Conservation (phyloP, 2,888 invertebrate genomes). For the Hirtodrosophila duncani region DNA sequence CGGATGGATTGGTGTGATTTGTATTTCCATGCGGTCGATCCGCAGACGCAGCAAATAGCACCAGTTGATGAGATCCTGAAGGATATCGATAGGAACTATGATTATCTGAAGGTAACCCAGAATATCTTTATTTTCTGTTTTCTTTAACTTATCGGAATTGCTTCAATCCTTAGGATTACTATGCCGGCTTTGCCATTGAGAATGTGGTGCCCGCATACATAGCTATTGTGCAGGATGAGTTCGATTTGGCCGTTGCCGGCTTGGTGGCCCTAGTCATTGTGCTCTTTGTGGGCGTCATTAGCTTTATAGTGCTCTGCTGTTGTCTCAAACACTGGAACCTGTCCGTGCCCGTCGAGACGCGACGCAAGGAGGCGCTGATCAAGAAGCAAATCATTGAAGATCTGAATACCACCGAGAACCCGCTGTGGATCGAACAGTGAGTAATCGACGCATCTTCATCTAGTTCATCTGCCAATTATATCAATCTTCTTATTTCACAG, state of each 20-base stretch:
- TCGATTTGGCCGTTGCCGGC: slow-evolving; percentile 91
- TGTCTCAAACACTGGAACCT: slow-evolving; percentile 93
- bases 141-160: background rate
- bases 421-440: slow-evolving; percentile 94
- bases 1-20: slow-evolving; percentile 87
- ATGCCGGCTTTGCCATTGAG: slow-evolving; percentile 86
- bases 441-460: slow-evolving; percentile 65
- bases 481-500: slow-evolving; percentile 75
- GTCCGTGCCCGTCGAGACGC: slow-evolving; percentile 88
- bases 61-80: slow-evolving; percentile 88
- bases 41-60: slow-evolving; percentile 84
- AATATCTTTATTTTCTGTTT: background rate
- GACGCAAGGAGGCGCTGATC: slow-evolving; percentile 89
- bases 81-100: slow-evolving; percentile 90
- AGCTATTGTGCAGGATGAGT: slow-evolving; percentile 84
- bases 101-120: slow-evolving; percentile 87
- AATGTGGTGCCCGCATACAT: slow-evolving; percentile 86
- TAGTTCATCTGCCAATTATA: background rate
- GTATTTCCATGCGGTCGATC: slow-evolving; percentile 90
- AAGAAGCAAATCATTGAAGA: slow-evolving; percentile 91
- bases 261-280: slow-evolving; percentile 91
- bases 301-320: slow-evolving; percentile 91
- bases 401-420: slow-evolving; percentile 93
- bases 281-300: slow-evolving; percentile 90
- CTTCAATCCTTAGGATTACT: slow-evolving; percentile 79